Base-by-base conservation (phyloP, 2,888 invertebrate genomes). In the Harpalus rubripes region DNA sequence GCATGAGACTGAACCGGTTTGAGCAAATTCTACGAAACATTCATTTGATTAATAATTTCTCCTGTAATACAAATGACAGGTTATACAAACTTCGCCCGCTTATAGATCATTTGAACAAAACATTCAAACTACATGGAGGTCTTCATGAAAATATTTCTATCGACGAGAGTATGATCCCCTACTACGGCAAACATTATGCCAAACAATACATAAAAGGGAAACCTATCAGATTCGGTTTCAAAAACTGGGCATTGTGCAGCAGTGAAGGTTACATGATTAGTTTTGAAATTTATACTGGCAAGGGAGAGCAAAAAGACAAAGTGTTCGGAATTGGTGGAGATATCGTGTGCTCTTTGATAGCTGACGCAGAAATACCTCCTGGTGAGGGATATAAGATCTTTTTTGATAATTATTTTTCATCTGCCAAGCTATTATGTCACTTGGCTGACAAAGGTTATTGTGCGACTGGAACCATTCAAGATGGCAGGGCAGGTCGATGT, bases 181-280 rank as follows among this genome's bases (percentile, higher is more conserved):
- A 87, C 56, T 87, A 87, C 61, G 87, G 88, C 1, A 87, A 86
- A 65, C 87, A 88, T 65, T 87, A 86, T 72, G 87, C 86, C 0
- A 88, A 88, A 84, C 87, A 87, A 74, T 87, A 80, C 85, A 88
- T 88, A n/a, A 86, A 81, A 83, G 87, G 86, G 44, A 44, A 44
- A 44, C 44, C 44, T 44, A 44, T 44, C 44, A 44, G 44, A 44
- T 44, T 44, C 44, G 10, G 63, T 22, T 63, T 63, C 63, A 63
- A 63, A 85, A 87, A 87, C 63, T 88, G 87, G 87, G 86, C 87
- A 10, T 26, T 87, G 26, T 87, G 87, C 76, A 86, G 85, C n/a
- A 86, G 82, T 65, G 85, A 52, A 58, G 87, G 87, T 15, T 88
- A 86, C 44, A 44, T 44, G 44, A 44, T 44, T 44, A 44, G 44